Base-by-base conservation (phyloP, 1,140 invertebrate genomes). In the Zaprionus lachaisei region DNA sequence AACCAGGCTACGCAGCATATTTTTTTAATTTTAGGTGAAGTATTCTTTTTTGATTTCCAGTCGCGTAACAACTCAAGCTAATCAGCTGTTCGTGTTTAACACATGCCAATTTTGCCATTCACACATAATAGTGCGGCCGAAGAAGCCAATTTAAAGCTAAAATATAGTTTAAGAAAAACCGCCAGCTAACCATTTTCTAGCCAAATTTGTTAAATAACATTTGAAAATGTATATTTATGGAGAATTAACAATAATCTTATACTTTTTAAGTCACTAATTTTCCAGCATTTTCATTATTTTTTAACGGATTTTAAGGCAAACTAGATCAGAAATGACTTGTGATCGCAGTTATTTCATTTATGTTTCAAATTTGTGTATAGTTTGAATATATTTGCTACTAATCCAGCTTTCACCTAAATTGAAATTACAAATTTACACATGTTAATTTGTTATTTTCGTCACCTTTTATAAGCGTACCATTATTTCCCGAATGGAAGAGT, bases 51-150 rank as follows among this genome's bases (percentile, higher is more conserved):
- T 69, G 11, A 12, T 69, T 11, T 7, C 20, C 31, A 31, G 28
- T 87, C 84, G 85, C 84, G 85, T 89, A 89, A 90, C 76, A 89
- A 24, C 54, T 20, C 12, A 34, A n/a, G 22, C 0, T 15, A 41
- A 57, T 71, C 84, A 90, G 81, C 81, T 89, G 84, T 71, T 67
- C 14, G 22, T 20, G 38, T 58, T 24, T 54, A 75, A 75, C 71
- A 81, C 75, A 80, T 71, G 65, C 37, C 41, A 5, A 15, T 28
- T 34, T 69, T 62, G 72, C 34, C 61, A 82, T 65, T 87, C 82
- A 60, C 71, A 65, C 20, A 49, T 7, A 51, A 51, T 22, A 14
- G 47, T 12, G 17, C 5, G n/a, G 38, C 20, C 14, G 37, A 24
- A 37, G 6, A 12, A 57, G 26, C 34, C n/a, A 51, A 60, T 31